A percentile compares a stretch with the other conserved stretches of the same genome.
These are phyloP conservation scores for Coregonus clupeaformis DNA, from an alignment of 2,113 vertebrate species.

Conservation along the genomic window DNA sequence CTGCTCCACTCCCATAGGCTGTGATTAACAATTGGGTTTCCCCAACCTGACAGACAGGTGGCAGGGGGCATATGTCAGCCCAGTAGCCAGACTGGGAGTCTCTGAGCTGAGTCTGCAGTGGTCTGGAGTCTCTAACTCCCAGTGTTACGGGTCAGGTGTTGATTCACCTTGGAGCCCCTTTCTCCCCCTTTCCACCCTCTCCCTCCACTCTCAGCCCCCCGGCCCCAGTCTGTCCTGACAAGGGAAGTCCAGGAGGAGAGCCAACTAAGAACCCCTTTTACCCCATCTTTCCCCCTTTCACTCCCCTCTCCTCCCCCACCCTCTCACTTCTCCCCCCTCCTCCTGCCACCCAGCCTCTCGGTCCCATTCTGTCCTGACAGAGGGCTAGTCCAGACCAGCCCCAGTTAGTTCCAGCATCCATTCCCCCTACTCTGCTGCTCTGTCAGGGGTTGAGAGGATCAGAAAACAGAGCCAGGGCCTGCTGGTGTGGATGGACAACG, in stretches of 20 bases:
- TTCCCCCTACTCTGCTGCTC: not conserved
- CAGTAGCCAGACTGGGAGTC: conserved; percentile 14
- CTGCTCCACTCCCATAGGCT: conserved; percentile 19
- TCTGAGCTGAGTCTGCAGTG: conserved; percentile 5
- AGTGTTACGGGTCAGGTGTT: conserved; percentile 29
- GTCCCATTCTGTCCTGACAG: not conserved
- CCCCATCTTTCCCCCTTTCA: not conserved
- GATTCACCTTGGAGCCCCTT: conserved; percentile 42
- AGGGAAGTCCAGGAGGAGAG: conserved; percentile 37
- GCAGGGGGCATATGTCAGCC: conserved; percentile 33
- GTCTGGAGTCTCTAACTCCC: not conserved
- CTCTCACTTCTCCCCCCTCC: not conserved
- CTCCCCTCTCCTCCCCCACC: not conserved
- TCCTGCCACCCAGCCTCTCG: not conserved
- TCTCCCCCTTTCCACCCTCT: not conserved
- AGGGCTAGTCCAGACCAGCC: conserved; percentile 28
- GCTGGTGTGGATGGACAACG: not conserved
- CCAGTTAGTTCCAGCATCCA: not conserved
- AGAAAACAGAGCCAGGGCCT: not conserved
- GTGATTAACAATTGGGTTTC: conserved; percentile 13
- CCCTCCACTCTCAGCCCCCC: not conserved
- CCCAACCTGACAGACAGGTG: not conserved
- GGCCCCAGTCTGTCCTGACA: not conserved
- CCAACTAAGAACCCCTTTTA: conserved; percentile 37
- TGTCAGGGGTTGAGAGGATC: conserved; percentile 25